Percentiles rank a stretch among this genome's conserved stretches.
These are phyloP conservation scores for Cantharis rustica DNA, from an alignment of 2,888 invertebrate species.

Conservation along the genomic window DNA sequence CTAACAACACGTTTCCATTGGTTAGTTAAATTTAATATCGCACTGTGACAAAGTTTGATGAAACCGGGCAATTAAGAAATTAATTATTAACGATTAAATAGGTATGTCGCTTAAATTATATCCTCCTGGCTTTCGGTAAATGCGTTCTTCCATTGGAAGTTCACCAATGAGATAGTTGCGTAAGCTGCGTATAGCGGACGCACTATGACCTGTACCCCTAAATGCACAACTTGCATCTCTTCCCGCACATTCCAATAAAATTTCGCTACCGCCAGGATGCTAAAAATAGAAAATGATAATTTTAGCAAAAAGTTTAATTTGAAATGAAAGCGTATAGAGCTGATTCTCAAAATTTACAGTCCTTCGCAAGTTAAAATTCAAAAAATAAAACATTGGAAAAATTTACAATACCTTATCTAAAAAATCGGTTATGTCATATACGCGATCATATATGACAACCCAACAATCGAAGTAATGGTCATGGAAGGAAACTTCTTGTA, in stretches of 20 bases:
- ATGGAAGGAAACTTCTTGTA: slow-evolving; percentile 78
- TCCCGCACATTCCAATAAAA: slow-evolving; percentile 83
- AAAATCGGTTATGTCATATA: slow-evolving; percentile 82
- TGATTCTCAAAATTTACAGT: neutral
- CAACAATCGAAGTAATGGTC: slow-evolving; percentile 77
- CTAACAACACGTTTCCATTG: too few species aligned
- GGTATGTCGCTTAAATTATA: slow-evolving; percentile 64
- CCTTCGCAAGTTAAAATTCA: too few species aligned
- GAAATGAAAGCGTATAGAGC: neutral
- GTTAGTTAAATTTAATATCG: too few species aligned
- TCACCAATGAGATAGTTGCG: slow-evolving; percentile 77
- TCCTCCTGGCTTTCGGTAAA: slow-evolving; percentile 70
- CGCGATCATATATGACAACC: slow-evolving; percentile 85
- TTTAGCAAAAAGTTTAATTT: neutral
- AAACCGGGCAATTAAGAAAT: neutral
- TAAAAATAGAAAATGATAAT: slow-evolving; percentile 46
- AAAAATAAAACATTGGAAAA: neutral
- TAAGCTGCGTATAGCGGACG: slow-evolving; percentile 66
- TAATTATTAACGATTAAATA: slow-evolving; percentile 46
- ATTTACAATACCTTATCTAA: slow-evolving; percentile 60
- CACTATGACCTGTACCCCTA: slow-evolving; percentile 78
- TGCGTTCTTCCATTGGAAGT: slow-evolving; percentile 72
- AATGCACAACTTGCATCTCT: slow-evolving; percentile 84
- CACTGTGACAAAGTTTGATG: too few species aligned
- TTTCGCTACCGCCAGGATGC: slow-evolving; percentile 85